Percentiles rank a stretch among this genome's conserved stretches.
Evolutionary conservation across 2,888 invertebrate species (phyloP).

Genomic region (Eupithecia abbreviata): DNA sequence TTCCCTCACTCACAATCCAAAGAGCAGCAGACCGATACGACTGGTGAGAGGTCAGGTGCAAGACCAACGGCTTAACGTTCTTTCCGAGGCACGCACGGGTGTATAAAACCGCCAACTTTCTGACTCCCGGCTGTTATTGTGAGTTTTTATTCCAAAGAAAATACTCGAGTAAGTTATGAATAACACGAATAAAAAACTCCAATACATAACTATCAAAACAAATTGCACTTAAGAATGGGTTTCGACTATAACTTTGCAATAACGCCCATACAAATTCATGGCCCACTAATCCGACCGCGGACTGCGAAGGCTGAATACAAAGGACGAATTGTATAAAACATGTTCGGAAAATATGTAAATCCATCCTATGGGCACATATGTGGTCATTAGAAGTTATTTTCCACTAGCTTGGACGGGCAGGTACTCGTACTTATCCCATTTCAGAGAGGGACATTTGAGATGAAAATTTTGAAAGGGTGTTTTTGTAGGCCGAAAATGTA

Average conservation of each 20-base stretch:
- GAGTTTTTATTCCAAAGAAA: no score
- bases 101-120: no score
- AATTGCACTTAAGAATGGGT: neutral
- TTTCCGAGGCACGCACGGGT: no score
- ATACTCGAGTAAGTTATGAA: no score
- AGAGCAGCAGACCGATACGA: no score
- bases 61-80: no score
- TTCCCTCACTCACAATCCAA: no score
- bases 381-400: constrained; percentile 40
- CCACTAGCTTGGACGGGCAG: constrained; percentile 34
- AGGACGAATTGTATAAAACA: constrained; percentile 36
- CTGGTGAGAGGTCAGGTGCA: no score
- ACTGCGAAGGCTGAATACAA: constrained; percentile 31
- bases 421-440: constrained; percentile 21
- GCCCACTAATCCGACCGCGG: constrained; percentile 18
- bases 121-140: no score
- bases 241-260: constrained; percentile 11
- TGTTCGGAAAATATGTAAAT: constrained; percentile 43
- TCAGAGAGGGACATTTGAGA: constrained; percentile 19
- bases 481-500: constrained; percentile 1
- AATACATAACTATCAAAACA: neutral
- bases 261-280: constrained; percentile 31
- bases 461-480: constrained; percentile 5
- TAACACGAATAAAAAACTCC: neutral
- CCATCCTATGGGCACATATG: constrained; percentile 34